phyloP scores from a whole-genome alignment of 1,140 invertebrate species.

The Drosophila lowei region DNA sequence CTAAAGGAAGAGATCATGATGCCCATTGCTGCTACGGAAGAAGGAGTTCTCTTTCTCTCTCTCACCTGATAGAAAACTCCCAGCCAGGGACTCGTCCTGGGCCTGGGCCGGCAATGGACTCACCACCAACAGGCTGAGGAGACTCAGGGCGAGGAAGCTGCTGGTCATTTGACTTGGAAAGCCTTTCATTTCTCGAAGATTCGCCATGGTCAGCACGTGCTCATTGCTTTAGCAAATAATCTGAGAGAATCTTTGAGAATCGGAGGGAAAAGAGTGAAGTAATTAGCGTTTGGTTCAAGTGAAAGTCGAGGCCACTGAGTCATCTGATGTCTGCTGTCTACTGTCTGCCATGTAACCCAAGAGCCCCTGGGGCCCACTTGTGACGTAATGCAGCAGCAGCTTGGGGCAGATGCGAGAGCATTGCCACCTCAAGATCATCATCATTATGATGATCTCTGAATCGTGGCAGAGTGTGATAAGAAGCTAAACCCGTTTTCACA shows the following conservation, averaged over 20 bases:
- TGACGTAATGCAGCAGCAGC: conserved; percentile 60
- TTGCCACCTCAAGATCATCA: conserved; percentile 20
- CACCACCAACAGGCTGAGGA: conserved; percentile 32
- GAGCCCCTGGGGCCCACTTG: conserved; percentile 15
- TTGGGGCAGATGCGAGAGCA: conserved; percentile 51
- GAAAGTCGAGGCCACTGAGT: conserved; percentile 58
- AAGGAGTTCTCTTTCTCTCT: too few species aligned
- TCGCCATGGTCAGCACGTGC: conserved; percentile 56
- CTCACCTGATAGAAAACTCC: conserved; percentile 90
- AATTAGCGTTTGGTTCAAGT: conserved; percentile 55
- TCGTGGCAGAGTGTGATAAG: conserved; percentile 25
- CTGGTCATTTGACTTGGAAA: conserved; percentile 21
- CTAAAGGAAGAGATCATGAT: conserved; percentile 81
- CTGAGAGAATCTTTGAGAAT: conserved; percentile 30
- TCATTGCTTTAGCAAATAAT: conserved; percentile 63
- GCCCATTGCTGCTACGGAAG: too few species aligned
- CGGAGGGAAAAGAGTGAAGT: conserved; percentile 19
- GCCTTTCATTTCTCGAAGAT: conserved; percentile 18
- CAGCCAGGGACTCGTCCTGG: conserved; percentile 90
- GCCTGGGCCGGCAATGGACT: conserved; percentile 26
- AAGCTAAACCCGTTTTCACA: conserved; percentile 38
- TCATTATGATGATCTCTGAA: conserved; percentile 18
- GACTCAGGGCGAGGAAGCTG: conserved; percentile 17
- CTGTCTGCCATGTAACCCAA: conserved; percentile 51
- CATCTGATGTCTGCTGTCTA: conserved; percentile 26